Evolutionary conservation across 2,888 invertebrate species (phyloP), one percentile per base, ranked within the genome.

Genomic region (Philereme vetulata): DNA sequence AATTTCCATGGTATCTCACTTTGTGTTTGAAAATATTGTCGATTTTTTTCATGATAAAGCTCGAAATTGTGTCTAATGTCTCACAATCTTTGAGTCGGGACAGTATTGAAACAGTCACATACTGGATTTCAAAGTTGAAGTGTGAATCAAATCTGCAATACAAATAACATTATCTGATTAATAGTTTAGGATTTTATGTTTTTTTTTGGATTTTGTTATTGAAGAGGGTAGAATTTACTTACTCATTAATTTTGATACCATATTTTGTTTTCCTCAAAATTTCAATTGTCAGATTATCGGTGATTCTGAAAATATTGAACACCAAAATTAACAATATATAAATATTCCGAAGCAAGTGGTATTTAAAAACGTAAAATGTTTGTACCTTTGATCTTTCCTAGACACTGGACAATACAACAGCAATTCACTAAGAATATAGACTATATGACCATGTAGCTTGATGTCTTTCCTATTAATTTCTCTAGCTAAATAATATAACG

Each of bases 361-460:
- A 5, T 10, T 10, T 10, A 21, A 21, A 21, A 21, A 21, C 1
- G 38, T 44, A 44, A 10, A 10, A 42, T 10, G 10, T n/a, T 42
- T 42, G 49, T 77, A 93, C 94, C 93, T 93, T 72, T 93, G 92
- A 72, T 93, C 93, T 77, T 93, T 93, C 66, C 89, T 88, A 40
- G 86, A 85, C 9, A 93, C 85, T 51, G 89, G 85, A 50, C 92
- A 90, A 78, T 89, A 92, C 8, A 93, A 70, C 56, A 94, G 70
- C 46, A 93, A 84, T 53, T 93, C 89, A 61, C 86, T 78, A 48
- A 94, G 70, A 45, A 93, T 71, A 68, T 83, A 84, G 44, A 87
- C 71, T 56, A 93, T 74, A 47, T 85, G 83, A 2, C 80, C 76
- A 71, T 77, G 74, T 35, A 73, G 65, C 9, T 65, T 56, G 32